Conservation (phyloP, 2,888 invertebrate genomes). For the Rosalia funebris region DNA sequence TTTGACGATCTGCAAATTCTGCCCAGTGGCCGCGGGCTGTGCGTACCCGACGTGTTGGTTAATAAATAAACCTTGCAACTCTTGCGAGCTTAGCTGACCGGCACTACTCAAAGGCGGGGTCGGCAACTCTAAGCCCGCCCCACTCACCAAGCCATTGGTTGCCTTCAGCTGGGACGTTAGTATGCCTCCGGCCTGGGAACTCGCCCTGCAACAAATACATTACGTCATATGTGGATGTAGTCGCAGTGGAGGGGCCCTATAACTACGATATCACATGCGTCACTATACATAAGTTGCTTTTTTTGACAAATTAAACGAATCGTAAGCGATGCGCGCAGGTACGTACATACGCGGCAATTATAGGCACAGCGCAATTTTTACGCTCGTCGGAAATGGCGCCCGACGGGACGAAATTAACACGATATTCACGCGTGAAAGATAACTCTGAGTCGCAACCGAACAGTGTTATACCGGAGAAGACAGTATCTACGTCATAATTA, state of each 20-base stretch:
- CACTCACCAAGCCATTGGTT: slow-evolving; percentile 76
- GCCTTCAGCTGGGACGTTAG: slow-evolving; percentile 76
- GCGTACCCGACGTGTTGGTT: slow-evolving; percentile 72
- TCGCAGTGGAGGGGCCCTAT: slow-evolving; percentile 11
- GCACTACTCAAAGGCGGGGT: slow-evolving; percentile 63
- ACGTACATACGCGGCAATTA: too few species aligned
- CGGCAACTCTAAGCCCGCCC: slow-evolving; percentile 70
- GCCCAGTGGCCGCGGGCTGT: slow-evolving; percentile 62
- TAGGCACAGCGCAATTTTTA: too few species aligned
- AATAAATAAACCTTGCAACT: slow-evolving; percentile 68
- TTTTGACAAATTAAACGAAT: not conserved
- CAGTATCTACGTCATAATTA: not conserved
- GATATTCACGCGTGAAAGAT: too few species aligned
- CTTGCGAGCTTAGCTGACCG: slow-evolving; percentile 72
- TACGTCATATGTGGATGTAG: slow-evolving; percentile 50
- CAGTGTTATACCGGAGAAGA: not conserved
- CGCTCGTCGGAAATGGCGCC: too few species aligned
- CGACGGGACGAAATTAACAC: too few species aligned
- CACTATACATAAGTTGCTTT: too few species aligned
- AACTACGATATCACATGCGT: not conserved
- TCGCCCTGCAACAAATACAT: slow-evolving; percentile 63
- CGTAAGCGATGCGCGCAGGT: too few species aligned
- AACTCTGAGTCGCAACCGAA: not conserved
- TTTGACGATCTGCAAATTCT: slow-evolving; percentile 77
- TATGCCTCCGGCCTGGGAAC: slow-evolving; percentile 65